These are phyloP conservation scores for Dufourea novaeangliae DNA, from an alignment of 1,140 invertebrate genomes.

Conservation along the genomic window DNA sequence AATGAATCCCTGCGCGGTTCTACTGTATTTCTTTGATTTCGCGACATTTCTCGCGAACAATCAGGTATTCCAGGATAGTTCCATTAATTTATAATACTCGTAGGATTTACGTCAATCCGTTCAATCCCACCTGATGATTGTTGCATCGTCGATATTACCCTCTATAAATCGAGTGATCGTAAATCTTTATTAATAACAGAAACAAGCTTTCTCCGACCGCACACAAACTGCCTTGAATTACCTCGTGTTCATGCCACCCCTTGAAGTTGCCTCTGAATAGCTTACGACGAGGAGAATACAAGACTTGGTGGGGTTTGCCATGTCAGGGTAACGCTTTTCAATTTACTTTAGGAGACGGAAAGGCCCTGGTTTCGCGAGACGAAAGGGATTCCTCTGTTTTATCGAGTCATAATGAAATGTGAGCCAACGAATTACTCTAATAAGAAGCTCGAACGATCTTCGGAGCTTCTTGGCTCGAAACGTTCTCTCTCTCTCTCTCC, in stretches of 20 bases:
- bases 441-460: constrained; percentile 24
- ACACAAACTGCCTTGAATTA: constrained; percentile 33
- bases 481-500: constrained; percentile 13
- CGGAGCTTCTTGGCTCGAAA: constrained; percentile 26
- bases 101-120: background rate
- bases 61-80: background rate
- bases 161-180: constrained; percentile 38
- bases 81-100: background rate
- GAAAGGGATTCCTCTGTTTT: constrained; percentile 61
- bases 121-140: background rate
- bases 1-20: constrained; percentile 22
- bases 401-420: constrained; percentile 64
- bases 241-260: background rate
- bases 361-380: constrained; percentile 14
- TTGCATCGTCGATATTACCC: background rate
- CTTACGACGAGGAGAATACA: constrained; percentile 1
- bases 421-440: constrained; percentile 62
- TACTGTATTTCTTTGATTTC: constrained; percentile 29
- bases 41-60: background rate
- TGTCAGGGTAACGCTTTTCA: constrained; percentile 43
- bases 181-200: constrained; percentile 56
- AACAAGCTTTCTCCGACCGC: constrained; percentile 24
- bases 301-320: constrained; percentile 7
- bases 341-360: constrained; percentile 58
- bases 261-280: constrained; percentile 15